Evolutionary conservation across 1,140 invertebrate species (phyloP), one percentile per base, ranked within the genome.

Genomic region (Pinna nobilis): DNA sequence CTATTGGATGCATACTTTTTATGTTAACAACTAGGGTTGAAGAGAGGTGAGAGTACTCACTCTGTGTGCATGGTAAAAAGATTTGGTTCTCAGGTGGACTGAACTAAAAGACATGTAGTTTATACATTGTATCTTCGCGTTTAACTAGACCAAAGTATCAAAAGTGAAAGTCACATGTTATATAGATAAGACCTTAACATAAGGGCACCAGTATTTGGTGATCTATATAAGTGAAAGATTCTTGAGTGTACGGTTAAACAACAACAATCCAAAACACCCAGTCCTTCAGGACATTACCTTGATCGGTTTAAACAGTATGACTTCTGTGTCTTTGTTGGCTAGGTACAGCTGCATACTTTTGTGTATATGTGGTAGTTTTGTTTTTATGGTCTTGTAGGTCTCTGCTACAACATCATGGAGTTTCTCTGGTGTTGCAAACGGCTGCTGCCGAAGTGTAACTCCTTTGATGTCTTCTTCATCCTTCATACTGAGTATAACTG

Each of bases 281-380:
- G n/a, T n/a, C n/a, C n/a, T n/a, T n/a, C n/a, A n/a, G n/a, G n/a
- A n/a, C 88, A 89, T 88, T 88, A 95, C 94, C 85, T 95, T 94
- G 37, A 98, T 95, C 6, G 97, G 97, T 67, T 96, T 92, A 82
- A 98, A 98, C 1, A 99, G 91, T 85, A 98, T 98, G 80, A 96
- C 96, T 87, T 99, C 97, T 0, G 97, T 99, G 89, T 98, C 97
- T 77, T 93, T 93, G 90, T 98, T 99, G n/a, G 97, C 95, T 20
- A 99, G 90, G 89, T 99, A 99, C 0, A 99, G 90, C 78, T 96
- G 94, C 96, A 99, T 97, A 6, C 94, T 94, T 1, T 94, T 91
- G 80, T 97, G 95, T 3, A 98, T 89, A 3, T 91, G 91, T 0
- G 95, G 93, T 30, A 98, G 90, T 76, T 94, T 94, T 1, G 92